Evolutionary conservation across 2,888 invertebrate genomes (phyloP), one percentile per base, ranked within the genome.

Genomic region (Melanchra persicariae): DNA sequence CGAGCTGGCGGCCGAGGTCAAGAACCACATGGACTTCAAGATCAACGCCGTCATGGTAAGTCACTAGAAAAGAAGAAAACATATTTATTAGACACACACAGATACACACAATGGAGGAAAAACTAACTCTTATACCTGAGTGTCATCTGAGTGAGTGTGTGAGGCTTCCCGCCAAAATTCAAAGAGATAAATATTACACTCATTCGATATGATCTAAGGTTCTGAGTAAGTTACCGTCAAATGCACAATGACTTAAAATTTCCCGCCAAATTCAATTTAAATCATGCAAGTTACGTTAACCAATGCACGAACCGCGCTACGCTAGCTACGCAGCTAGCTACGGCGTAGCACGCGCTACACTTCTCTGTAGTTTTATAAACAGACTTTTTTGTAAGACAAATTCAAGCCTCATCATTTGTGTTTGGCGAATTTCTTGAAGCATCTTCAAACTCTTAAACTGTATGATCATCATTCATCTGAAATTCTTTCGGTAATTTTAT

Each of bases 21-120:
- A 98, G 93, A 98, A 98, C 92, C 98, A 99, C 97, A 98, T 98
- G 98, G 98, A 98, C 91, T 98, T 98, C 94, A 98, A 98, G 95
- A 98, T 98, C 94, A 98, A 98, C 91, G 98, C 98, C 43, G 98
- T 99, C 68, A 98, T 98, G 98, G 99, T 98, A 94, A 97, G 97
- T 54, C 10, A 19, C 49, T 49, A 49, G 22, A 34, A 5, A 34
- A 34, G 30, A 43, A 5, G 0, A 37, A 1, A 15, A 15, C 5
- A 40, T 6, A 9, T 6, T 15, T 40, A 15, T 40, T 9, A 10
- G 40, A 40, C 40, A 40, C 40, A 15, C 40, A 17, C 15, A 40
- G 12, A 40, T 40, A 15, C 15, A 40, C 15, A 40, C 5, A 15
- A 40, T 40, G 40, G 15, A 40, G 40, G 15, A 40, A 15, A 40